Conservation (phyloP, 1,140 invertebrate species). For the Wiebesia pumilae region DNA sequence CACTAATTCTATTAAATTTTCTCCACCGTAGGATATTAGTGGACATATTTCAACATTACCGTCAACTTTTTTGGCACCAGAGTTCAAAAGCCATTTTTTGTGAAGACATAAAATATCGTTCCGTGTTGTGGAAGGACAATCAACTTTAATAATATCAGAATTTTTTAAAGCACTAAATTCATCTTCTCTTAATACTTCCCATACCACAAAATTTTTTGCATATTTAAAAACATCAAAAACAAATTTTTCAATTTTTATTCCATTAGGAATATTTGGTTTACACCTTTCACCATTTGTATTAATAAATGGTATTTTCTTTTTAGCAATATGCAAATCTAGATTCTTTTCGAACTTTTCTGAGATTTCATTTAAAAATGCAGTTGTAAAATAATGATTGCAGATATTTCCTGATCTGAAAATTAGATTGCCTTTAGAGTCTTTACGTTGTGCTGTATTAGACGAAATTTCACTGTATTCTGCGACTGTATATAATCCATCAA, state of each 20-base stretch:
- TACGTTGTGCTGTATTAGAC: slow-evolving; percentile 87
- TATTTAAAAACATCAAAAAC: slow-evolving; percentile 99
- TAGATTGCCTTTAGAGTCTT: slow-evolving; percentile 86
- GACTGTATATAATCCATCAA: slow-evolving; percentile 91
- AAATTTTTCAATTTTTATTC: slow-evolving; percentile 99
- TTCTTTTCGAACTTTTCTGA: slow-evolving; percentile 80
- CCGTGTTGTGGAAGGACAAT: slow-evolving; percentile 91
- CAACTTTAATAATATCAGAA: slow-evolving; percentile 84
- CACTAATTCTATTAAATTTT: slow-evolving; percentile 83
- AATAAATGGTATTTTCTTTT: slow-evolving; percentile 96
- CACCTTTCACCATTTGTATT: slow-evolving; percentile 83
- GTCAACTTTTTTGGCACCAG: slow-evolving; percentile 84
- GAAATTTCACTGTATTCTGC: slow-evolving; percentile 99
- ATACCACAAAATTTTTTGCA: slow-evolving; percentile 91
- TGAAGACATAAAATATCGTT: slow-evolving; percentile 88
- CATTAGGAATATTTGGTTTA: slow-evolving; percentile 90
- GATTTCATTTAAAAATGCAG: slow-evolving; percentile 86
- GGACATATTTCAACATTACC: slow-evolving; percentile 93
- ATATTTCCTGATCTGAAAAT: slow-evolving; percentile 97
- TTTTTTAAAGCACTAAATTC: slow-evolving; percentile 99
- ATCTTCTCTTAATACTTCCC: slow-evolving; percentile 93
- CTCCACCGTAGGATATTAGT: slow-evolving; percentile 92
- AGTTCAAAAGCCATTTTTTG: slow-evolving; percentile 86
- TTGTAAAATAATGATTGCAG: slow-evolving; percentile 98
- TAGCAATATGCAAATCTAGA: slow-evolving; percentile 94